Percentiles rank a stretch among this genome's conserved stretches.
These are phyloP conservation scores for Phrynocephalus guinanensis DNA, from an alignment of 2,797 vertebrate genomes.

Conservation along the genomic window DNA sequence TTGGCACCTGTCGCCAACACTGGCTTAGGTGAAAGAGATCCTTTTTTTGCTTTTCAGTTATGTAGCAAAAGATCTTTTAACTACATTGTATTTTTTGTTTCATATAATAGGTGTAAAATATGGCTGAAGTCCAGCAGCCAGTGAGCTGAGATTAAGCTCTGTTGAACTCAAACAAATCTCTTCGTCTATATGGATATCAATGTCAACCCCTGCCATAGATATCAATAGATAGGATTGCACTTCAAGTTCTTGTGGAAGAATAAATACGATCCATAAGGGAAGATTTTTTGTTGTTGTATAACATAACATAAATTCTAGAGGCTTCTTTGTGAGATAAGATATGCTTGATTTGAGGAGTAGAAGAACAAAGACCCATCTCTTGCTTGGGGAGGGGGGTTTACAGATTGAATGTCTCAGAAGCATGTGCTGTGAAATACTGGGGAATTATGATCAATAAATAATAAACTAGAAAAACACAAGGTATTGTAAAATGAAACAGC, in stretches of 20 bases:
- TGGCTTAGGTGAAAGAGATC: not conserved
- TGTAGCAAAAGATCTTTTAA: constrained; percentile 7
- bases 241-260: not conserved
- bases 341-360: constrained; percentile 47
- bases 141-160: too few relatives aligned
- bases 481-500: constrained; percentile 64
- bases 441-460: constrained; percentile 69
- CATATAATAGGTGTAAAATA: not conserved
- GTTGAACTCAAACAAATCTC: not conserved
- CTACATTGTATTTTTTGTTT: rapidly evolving
- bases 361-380: constrained; percentile 46
- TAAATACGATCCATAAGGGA: not conserved
- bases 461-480: constrained; percentile 63
- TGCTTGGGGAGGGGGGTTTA: constrained; percentile 11
- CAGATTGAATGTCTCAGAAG: constrained; percentile 60
- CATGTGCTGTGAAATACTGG: constrained; percentile 62
- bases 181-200: too few relatives aligned
- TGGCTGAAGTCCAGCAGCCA: too few relatives aligned
- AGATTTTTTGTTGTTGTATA: constrained; percentile 57
- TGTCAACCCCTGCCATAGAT: too few relatives aligned
- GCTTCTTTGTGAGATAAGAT: not conserved
- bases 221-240: too few relatives aligned
- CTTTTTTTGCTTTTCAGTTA: not conserved
- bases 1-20: not conserved
- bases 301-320: constrained; percentile 50